Evolutionary conservation across 1,140 invertebrate genomes (phyloP), one percentile per base, ranked within the genome.

Genomic region (Halesus radiatus): DNA sequence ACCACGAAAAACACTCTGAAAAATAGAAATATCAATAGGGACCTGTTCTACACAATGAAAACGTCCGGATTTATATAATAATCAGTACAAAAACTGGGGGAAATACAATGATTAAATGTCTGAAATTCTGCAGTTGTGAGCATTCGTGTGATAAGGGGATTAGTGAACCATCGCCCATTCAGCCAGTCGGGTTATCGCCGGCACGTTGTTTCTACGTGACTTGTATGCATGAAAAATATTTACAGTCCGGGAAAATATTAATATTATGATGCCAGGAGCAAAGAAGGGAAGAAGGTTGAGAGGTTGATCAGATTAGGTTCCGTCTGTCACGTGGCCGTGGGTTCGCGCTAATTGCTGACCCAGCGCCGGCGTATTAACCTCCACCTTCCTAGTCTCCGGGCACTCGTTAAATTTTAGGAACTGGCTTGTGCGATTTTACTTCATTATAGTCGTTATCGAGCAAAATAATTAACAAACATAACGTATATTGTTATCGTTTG

Each of bases 171-270:
- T 68, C 18, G 37, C 23, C 16, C 32, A 45, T 50, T 45, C 15
- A 50, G 15, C 16, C 64, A 16, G 32, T 50, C 37, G 37, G 29
- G 29, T 68, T 68, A 68, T 68, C 64, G 16, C 26, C 32, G 16
- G 64, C 32, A 68, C 64, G 64, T 68, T 68, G 64, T 45, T 22
- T n/a, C 29, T 32, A 68, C 64, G 64, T 68, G 64, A 68, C 64
- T 68, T 68, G 64, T 45, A 13, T 68, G 32, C 50, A 68, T 68
- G 64, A 68, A 68, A 68, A 68, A 68, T 68, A 50, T 68, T 45
- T 68, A 68, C 29, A 68, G 8, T 68, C 16, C 64, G 8, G 64
- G 64, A 32, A 32, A 68, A 68, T 45, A 68, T 37, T 68, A 37
- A 68, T 45, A 7, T 68, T 45, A 7, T 68, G 64, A 45, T 68